Percentiles rank a stretch among this genome's conserved stretches.
These are phyloP conservation scores for Fragum sueziense DNA, from an alignment of 2,888 invertebrate genomes.

Conservation along the genomic window DNA sequence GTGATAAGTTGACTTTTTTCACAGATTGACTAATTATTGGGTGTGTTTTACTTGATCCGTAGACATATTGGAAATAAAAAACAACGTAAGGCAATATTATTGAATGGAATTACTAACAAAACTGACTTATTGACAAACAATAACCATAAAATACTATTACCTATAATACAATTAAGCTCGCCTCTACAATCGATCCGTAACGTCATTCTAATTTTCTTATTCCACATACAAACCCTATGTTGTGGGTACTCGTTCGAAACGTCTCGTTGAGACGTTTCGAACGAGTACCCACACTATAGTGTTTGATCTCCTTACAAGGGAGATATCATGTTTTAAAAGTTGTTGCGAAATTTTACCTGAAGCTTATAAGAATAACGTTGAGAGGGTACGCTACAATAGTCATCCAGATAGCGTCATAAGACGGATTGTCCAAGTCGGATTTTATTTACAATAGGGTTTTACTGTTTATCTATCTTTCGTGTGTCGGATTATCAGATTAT, in stretches of 20 bases:
- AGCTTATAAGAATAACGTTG: no score
- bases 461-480: conserved; percentile 15
- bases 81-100: background rate
- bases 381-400: background rate
- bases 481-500: conserved; percentile 14
- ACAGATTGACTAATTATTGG: background rate
- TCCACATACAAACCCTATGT: no score
- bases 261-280: no score
- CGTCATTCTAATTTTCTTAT: no score
- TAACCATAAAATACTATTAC: background rate
- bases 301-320: no score
- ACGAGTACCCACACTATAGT: no score
- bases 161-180: background rate
- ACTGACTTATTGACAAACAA: background rate
- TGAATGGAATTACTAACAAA: no score
- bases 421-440: conserved; percentile 5
- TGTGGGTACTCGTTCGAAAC: no score
- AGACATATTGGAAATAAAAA: background rate
- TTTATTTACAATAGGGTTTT: conserved; percentile 13
- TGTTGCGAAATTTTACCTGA: no score
- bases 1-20: no score
- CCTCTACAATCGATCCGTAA: no score
- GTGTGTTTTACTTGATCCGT: background rate
- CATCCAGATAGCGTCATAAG: background rate
- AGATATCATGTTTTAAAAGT: no score